Base-by-base conservation (phyloP, 2,888 invertebrate species). In the Nebria salina region DNA sequence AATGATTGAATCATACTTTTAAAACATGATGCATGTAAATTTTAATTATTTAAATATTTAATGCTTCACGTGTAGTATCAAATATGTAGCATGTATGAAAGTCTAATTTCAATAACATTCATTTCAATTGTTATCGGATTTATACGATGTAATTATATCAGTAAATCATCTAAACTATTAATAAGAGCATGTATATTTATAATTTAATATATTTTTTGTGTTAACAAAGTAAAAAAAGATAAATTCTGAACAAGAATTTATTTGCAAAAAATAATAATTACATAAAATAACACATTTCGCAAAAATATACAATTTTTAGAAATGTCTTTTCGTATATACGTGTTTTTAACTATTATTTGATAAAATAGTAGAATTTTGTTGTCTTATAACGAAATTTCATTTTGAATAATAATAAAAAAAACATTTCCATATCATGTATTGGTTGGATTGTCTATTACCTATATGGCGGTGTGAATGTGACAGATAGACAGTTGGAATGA, bases 401-500 rank as follows among this genome's bases (percentile, higher is more conserved):
- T 54, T 54, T 13, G 7, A 13, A 54, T 1, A 13, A 13, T 8
- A 11, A 11, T 43, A 54, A 54, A 3, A 54, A 54, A 54, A 54
- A 11, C 54, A 3, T 54, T 54, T 54, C 54, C 54, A 8, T 54
- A 7, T 54, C 7, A 54, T 54, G 13, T 8, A 13, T 54, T 54
- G 54, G 7, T 54, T 54, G 54, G 54, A 54, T 6, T 8, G 54
- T 13, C 54, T 54, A 8, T 54, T 8, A 13, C 54, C 8, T 54
- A 54, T 54, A 13, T 13, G 54, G 54, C 13, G 8, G 54, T 54
- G 54, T 54, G 54, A 54, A 54, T 13, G 54, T 54, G 54, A 54
- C 54, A 54, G 54, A 54, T 54, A 54, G 54, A 54, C 54, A 54
- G 54, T 54, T 54, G 54, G 54, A 54, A 54, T 54, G 54, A 54